These are phyloP conservation scores for Nanorana parkeri DNA, from an alignment of 2,113 vertebrate species.

Conservation along the genomic window DNA sequence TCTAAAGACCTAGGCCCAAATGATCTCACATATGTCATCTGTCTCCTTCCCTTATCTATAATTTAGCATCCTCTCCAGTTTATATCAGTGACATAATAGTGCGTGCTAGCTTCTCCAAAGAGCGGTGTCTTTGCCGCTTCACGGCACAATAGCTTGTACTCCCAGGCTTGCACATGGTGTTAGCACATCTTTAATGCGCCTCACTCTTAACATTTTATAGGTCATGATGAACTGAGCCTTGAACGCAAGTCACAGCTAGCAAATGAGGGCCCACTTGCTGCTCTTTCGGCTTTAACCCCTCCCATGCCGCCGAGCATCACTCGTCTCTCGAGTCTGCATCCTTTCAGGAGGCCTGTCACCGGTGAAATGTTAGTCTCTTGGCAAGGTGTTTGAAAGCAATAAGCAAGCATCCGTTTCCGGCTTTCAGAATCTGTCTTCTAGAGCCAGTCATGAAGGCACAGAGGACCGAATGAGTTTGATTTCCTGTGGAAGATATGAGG, in stretches of 20 bases:
- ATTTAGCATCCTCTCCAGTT: constrained; percentile 76
- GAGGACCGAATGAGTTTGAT: neutral
- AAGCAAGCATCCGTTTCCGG: neutral
- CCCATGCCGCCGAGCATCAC: neutral
- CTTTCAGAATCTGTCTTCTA: neutral
- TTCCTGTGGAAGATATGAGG: neutral
- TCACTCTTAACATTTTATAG: constrained; percentile 84
- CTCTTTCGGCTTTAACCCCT: constrained; percentile 21
- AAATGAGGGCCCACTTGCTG: constrained; percentile 57
- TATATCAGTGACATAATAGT: constrained; percentile 81
- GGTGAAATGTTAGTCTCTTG: neutral
- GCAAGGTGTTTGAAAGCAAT: too few relatives aligned
- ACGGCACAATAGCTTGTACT: constrained; percentile 76
- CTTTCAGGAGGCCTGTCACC: neutral
- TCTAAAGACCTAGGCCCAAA: neutral
- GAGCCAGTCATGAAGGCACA: neutral
- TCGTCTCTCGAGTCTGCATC: neutral
- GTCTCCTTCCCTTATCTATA: constrained; percentile 65
- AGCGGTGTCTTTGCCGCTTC: constrained; percentile 74
- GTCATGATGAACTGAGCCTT: constrained; percentile 70
- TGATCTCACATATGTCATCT: constrained; percentile 26
- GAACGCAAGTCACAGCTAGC: constrained; percentile 68
- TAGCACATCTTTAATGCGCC: constrained; percentile 83
- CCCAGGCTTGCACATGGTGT: constrained; percentile 69
- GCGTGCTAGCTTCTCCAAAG: constrained; percentile 76